phyloP scores from a whole-genome alignment of 2,888 invertebrate genomes.

The Cheilosia vulpina region DNA sequence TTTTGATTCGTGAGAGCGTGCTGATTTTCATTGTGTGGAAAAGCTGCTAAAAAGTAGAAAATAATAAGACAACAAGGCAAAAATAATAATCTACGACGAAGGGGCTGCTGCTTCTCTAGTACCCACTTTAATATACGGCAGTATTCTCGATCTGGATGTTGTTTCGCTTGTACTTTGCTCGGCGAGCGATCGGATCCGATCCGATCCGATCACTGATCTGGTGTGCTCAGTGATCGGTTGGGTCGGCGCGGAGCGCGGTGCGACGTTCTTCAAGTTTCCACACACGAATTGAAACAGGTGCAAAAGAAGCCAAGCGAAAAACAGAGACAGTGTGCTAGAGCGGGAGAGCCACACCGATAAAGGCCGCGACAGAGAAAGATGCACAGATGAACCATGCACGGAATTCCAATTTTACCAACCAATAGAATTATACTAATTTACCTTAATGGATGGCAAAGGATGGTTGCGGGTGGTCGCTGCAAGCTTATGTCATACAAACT shows the following conservation, averaged over 20 bases:
- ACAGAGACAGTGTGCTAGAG: constrained; percentile 27
- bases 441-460: constrained; percentile 73
- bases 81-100: constrained; percentile 37
- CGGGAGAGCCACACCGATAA: background rate
- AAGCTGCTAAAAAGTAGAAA: constrained; percentile 53
- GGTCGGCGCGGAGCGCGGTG: constrained; percentile 8
- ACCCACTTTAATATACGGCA: constrained; percentile 13
- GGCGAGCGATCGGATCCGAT: background rate
- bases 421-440: constrained; percentile 75
- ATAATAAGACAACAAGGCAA: constrained; percentile 43
- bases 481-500: constrained; percentile 64
- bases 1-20: constrained; percentile 74
- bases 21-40: constrained; percentile 61
- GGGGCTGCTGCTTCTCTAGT: constrained; percentile 32
- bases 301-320: constrained; percentile 37
- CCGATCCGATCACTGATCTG: no score
- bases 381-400: constrained; percentile 54
- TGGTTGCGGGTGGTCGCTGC: constrained; percentile 75
- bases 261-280: constrained; percentile 28
- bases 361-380: constrained; percentile 25
- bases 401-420: constrained; percentile 70
- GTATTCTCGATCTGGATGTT: constrained; percentile 43
- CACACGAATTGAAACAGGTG: constrained; percentile 63
- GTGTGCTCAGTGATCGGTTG: background rate
- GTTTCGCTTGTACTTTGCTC: constrained; percentile 50